Evolutionary conservation across 1,140 invertebrate species (phyloP).

Genomic region (Cotesia typhae): DNA sequence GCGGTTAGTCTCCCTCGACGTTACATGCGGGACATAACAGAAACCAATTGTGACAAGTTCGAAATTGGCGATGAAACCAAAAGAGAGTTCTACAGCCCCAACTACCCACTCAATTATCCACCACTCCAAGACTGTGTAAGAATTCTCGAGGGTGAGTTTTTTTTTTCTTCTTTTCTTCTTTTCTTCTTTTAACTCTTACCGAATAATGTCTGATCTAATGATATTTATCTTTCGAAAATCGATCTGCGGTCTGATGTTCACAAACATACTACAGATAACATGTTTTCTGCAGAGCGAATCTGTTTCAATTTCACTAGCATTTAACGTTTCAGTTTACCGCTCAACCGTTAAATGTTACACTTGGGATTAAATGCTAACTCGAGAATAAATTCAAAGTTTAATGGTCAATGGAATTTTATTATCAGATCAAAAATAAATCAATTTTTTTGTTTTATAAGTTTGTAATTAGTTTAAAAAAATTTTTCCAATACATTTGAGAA

Average conservation of each 20-base stretch:
- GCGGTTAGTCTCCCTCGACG: constrained; percentile 46
- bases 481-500: no score
- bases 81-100: constrained; percentile 78
- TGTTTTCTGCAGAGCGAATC: constrained; percentile 35
- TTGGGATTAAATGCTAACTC: constrained; percentile 6
- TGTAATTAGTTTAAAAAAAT: no score
- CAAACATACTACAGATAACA: constrained; percentile 37
- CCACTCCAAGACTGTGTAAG: constrained; percentile 76
- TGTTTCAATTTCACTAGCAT: constrained; percentile 36
- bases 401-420: not conserved
- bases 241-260: constrained; percentile 27
- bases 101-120: constrained; percentile 77
- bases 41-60: constrained; percentile 68
- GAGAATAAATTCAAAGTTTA: not conserved
- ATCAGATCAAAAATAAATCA: no score
- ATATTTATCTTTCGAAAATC: constrained; percentile 26
- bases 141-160: constrained; percentile 73
- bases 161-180: not conserved
- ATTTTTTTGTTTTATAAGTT: no score
- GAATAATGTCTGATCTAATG: constrained; percentile 11
- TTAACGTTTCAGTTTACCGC: constrained; percentile 22
- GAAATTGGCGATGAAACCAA: constrained; percentile 66
- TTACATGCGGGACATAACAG: constrained; percentile 50
- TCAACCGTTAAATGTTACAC: not conserved
- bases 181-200: constrained; percentile 6